A percentile compares a stretch with the other conserved stretches of the same genome.
Evolutionary conservation across 2,113 vertebrate species (phyloP).

Genomic region (Blennius ocellaris): DNA sequence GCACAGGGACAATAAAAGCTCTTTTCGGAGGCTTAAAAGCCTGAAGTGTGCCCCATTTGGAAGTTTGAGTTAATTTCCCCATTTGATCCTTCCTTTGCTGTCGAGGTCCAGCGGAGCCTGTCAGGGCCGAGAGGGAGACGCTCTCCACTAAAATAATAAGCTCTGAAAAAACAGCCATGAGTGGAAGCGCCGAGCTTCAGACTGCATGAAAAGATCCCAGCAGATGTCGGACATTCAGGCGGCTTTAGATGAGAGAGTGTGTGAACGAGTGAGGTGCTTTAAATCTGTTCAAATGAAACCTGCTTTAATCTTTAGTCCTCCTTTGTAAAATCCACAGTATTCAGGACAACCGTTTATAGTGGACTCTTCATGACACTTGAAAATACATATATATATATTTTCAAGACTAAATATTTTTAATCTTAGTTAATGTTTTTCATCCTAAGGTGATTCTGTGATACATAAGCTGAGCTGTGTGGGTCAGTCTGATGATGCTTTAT

Average conservation of each 20-base stretch:
- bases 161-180: constrained; percentile 21
- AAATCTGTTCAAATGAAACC: not conserved
- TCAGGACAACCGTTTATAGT: too few relatives aligned
- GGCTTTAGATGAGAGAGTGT: not conserved
- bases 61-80: constrained; percentile 60
- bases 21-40: constrained; percentile 53
- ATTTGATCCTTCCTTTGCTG: constrained; percentile 57
- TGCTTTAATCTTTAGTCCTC: not conserved
- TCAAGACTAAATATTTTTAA: too few relatives aligned
- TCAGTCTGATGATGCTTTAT: too few relatives aligned
- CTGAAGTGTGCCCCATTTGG: constrained; percentile 68
- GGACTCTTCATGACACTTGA: too few relatives aligned
- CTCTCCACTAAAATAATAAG: constrained; percentile 37
- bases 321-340: too few relatives aligned
- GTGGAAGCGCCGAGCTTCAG: constrained; percentile 12
- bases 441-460: too few relatives aligned
- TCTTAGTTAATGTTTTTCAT: too few relatives aligned
- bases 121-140: constrained; percentile 25
- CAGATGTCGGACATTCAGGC: constrained; percentile 3
- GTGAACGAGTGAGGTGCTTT: not conserved
- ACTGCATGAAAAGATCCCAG: constrained; percentile 35
- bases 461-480: too few relatives aligned
- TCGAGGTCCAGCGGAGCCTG: constrained; percentile 30
- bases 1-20: constrained; percentile 52
- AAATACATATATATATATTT: too few relatives aligned